These are phyloP conservation scores for Drosophila oshimai DNA, from an alignment of 1,140 invertebrate species.

Conservation along the genomic window DNA sequence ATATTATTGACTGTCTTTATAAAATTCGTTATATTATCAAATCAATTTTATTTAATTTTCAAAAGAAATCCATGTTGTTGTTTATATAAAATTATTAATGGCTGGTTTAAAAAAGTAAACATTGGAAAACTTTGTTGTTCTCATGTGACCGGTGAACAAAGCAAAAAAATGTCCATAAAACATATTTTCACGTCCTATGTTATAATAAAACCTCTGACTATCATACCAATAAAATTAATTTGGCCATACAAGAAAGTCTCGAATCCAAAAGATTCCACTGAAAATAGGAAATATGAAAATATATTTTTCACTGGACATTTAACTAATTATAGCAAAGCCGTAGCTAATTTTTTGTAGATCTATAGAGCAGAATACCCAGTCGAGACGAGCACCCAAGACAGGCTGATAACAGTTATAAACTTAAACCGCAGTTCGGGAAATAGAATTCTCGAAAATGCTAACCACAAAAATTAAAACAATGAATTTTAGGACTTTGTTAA, in stretches of 20 bases:
- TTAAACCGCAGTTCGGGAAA: constrained; percentile 4
- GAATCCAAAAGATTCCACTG: not conserved
- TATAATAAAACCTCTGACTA: too few species aligned
- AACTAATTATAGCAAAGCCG: not conserved
- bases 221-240: not conserved
- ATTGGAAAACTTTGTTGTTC: too few species aligned
- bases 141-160: not conserved
- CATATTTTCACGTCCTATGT: not conserved
- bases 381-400: not conserved
- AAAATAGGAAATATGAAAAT: not conserved
- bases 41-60: too few species aligned
- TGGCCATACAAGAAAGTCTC: not conserved
- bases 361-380: not conserved
- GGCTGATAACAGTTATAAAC: constrained; percentile 2
- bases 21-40: too few species aligned
- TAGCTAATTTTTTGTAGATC: not conserved
- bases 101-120: too few species aligned
- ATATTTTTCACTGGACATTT: not conserved
- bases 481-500: constrained; percentile 31
- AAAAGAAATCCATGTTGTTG: too few species aligned
- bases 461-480: not conserved
- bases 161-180: not conserved
- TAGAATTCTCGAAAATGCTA: constrained; percentile 11
- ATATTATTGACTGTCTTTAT: too few species aligned
- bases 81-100: too few species aligned